A percentile compares a stretch with the other conserved stretches of the same genome.
Evolutionary conservation across 1,140 invertebrate genomes (phyloP).

Genomic region (Kradibia gibbosae): DNA sequence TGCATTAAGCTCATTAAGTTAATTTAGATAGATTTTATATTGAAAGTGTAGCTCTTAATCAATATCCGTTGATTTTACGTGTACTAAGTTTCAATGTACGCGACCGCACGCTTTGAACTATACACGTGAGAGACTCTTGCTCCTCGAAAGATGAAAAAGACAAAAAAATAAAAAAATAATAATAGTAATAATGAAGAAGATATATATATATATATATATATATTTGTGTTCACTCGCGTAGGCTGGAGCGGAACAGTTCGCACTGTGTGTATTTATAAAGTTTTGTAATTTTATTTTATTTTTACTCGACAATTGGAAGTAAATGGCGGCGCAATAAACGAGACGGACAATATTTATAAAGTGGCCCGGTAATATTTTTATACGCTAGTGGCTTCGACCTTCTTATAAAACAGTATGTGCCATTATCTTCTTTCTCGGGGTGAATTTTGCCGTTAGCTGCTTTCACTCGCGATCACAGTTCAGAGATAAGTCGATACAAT

Average conservation of each 20-base stretch:
- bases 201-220: too few relatives aligned
- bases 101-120: slow-evolving; percentile 23
- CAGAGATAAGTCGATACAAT: not conserved
- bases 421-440: slow-evolving; percentile 10
- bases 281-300: slow-evolving; percentile 27
- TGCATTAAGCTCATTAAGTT: slow-evolving; percentile 4
- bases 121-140: slow-evolving; percentile 39
- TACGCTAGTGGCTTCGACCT: not conserved
- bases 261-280: slow-evolving; percentile 6
- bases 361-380: not conserved
- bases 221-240: slow-evolving; percentile 42
- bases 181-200: not conserved
- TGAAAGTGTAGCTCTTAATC: not conserved
- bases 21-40: slow-evolving; percentile 34
- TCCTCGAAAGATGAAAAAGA: slow-evolving; percentile 16
- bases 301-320: not conserved
- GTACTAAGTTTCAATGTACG: slow-evolving; percentile 31
- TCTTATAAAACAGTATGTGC: not conserved
- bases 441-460: not conserved
- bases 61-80: slow-evolving; percentile 26
- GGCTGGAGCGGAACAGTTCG: slow-evolving; percentile 27
- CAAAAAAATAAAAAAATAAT: slow-evolving; percentile 4
- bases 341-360: not conserved
- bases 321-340: slow-evolving; percentile 20
- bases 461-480: not conserved